Evolutionary conservation across 37 sponge, comb jelly and placozoan species (phyloP).

Genomic region (Chondrosia reniformis): DNA sequence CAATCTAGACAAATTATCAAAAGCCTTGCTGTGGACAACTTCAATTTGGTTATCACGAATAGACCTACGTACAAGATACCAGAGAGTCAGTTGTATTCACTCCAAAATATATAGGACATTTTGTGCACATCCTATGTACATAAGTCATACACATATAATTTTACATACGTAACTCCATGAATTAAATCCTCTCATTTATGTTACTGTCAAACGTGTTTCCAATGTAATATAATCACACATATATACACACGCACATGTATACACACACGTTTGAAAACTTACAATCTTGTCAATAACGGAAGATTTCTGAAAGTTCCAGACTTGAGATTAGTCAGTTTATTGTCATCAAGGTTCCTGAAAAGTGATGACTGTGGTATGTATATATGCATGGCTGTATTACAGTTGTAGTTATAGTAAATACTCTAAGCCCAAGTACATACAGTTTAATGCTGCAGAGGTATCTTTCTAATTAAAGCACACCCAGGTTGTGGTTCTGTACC

Average conservation of each 20-base stretch:
- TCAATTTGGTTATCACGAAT: slow-evolving; percentile 26
- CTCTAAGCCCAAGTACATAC: neutral
- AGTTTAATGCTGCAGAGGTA: neutral
- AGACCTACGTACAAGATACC: neutral
- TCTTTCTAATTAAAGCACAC: neutral
- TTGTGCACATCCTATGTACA: neutral
- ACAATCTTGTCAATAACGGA: slow-evolving; percentile 24
- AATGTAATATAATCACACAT: no score
- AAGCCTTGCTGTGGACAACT: slow-evolving; percentile 1
- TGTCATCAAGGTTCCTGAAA: slow-evolving; percentile 18
- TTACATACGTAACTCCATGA: no score
- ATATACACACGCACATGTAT: neutral
- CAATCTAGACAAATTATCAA: slow-evolving; percentile 13
- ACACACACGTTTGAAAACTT: neutral
- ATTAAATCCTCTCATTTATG: no score
- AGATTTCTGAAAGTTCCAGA: slow-evolving; percentile 17
- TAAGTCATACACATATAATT: no score
- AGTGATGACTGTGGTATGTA: neutral
- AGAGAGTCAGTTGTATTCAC: neutral
- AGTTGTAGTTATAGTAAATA: no score
- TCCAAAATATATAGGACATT: neutral
- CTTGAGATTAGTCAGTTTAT: neutral
- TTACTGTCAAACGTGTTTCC: no score
- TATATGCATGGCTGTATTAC: no score
- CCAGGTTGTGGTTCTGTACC: neutral